Conservation (phyloP, 2,113 vertebrate species). For the Ia io region DNA sequence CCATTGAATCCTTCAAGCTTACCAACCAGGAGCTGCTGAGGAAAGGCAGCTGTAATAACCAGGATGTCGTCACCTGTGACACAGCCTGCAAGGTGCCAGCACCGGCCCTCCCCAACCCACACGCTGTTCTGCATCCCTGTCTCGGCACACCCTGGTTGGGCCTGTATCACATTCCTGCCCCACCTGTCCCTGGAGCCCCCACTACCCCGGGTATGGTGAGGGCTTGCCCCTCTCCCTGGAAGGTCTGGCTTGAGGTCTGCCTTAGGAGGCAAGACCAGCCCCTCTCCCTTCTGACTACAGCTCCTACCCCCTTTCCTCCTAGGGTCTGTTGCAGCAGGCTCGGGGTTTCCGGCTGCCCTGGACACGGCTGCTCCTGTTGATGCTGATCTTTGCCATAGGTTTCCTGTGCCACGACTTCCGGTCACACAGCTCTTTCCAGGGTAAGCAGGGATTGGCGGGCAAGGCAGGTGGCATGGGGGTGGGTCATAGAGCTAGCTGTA, state of each 20-base stretch:
- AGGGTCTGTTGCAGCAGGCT: conserved; percentile 89
- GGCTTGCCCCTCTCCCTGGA: neutral
- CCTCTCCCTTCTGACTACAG: neutral
- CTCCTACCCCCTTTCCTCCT: accelerated
- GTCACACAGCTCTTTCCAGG: conserved; percentile 88
- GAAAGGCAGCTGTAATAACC: conserved; percentile 59
- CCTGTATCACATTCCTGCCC: neutral
- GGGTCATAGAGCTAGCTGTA: neutral
- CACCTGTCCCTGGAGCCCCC: neutral
- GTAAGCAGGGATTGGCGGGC: conserved; percentile 70
- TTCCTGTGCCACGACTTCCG: conserved; percentile 89
- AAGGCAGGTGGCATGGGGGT: neutral
- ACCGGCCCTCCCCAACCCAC: neutral
- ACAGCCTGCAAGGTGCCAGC: conserved; percentile 87
- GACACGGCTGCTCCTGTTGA: conserved; percentile 85
- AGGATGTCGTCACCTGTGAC: conserved; percentile 84
- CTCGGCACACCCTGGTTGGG: neutral
- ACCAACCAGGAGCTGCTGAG: conserved; percentile 91
- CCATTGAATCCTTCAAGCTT: conserved; percentile 90
- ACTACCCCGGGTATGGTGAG: neutral
- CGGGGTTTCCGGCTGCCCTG: conserved; percentile 87
- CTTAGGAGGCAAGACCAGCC: neutral
- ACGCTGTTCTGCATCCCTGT: accelerated
- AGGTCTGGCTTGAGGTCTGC: neutral
- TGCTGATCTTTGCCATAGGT: conserved; percentile 83